These are phyloP conservation scores for Bergia sp. DNA, from an alignment of 92 coral and sea anemone species.

Conservation along the genomic window DNA sequence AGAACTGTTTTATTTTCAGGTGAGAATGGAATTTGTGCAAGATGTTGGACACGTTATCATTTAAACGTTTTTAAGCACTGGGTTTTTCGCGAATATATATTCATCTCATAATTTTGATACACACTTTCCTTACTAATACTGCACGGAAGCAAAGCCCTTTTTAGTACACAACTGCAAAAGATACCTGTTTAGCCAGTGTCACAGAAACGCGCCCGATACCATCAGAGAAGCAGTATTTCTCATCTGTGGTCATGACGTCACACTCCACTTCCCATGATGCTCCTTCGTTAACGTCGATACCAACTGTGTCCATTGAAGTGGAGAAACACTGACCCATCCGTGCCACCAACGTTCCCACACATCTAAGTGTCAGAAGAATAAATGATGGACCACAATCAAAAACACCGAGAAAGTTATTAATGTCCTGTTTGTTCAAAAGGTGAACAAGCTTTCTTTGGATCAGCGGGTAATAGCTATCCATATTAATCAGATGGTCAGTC, in stretches of 20 bases:
- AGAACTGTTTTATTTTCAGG: too few species aligned
- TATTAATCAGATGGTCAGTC: too few species aligned
- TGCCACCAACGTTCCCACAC: conserved; percentile 90
- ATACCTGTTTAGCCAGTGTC: conserved; percentile 72
- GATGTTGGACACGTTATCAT: too few species aligned
- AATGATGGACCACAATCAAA: background rate
- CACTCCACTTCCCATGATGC: conserved; percentile 57
- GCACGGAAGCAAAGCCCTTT: too few species aligned
- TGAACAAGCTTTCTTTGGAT: too few species aligned
- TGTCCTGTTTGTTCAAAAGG: background rate
- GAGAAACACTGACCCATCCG: conserved; percentile 99
- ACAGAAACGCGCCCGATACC: conserved; percentile 64
- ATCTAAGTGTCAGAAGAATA: conserved; percentile 49
- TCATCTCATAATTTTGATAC: too few species aligned
- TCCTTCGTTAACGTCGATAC: conserved; percentile 79
- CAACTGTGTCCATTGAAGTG: conserved; percentile 90
- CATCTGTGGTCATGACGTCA: conserved; percentile 64
- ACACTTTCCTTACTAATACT: too few species aligned
- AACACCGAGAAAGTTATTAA: background rate
- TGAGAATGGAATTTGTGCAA: too few species aligned
- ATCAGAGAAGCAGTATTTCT: conserved; percentile 70
- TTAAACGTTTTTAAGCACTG: too few species aligned
- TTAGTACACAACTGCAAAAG: background rate
- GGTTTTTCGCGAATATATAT: too few species aligned
- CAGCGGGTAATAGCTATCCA: too few species aligned